Base-by-base conservation (phyloP, 2,797 vertebrate genomes). In the Hyperoplus lanceolatus region DNA sequence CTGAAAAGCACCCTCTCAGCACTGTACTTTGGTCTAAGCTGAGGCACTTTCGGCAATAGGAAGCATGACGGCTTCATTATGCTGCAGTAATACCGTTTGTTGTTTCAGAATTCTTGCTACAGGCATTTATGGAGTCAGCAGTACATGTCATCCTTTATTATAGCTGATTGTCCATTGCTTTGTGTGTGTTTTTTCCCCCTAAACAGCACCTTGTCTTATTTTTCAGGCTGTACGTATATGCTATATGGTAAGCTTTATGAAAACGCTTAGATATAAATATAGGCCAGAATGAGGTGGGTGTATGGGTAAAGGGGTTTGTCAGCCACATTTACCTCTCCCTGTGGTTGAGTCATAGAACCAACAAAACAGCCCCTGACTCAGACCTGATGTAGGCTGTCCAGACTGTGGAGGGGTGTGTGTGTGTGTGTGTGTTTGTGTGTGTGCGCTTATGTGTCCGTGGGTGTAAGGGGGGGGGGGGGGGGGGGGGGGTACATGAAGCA, bases 351-450 rank as follows among this genome's bases (percentile, higher is more conserved):
- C 90, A 92, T 16, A 60, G 72, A 21, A 50, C 61, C 14, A 53
- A 90, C 86, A 74, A 88, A 84, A 87, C 82, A 72, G 75, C 71
- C 72, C 82, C 83, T 91, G 85, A 92, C 79, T 89, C 85, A 89
- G 77, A 85, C 81, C 83, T 81, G 80, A 90, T 92, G 90, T 89
- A 73, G 78, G 81, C 61, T 81, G 82, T 70, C 88, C 83, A 89
- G 87, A 88, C 74, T 29, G 10, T 56, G 67, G 61, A 60, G 58
- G 74, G 59, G 15, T 46, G 67, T 29, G 29, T 3, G 29, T 29
- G 29, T 29, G 29, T 29, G 29, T 29, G 29, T 29, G 29, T 29
- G 21, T 21, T 21, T 21, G 21, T 21, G 21, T 21, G 21, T 21
- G 21, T 21, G 29, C 3, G 29, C 29, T 29, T 29, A 2, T 29